These are phyloP conservation scores for Acheta domesticus DNA, from an alignment of 2,888 invertebrate species.

Conservation along the genomic window DNA sequence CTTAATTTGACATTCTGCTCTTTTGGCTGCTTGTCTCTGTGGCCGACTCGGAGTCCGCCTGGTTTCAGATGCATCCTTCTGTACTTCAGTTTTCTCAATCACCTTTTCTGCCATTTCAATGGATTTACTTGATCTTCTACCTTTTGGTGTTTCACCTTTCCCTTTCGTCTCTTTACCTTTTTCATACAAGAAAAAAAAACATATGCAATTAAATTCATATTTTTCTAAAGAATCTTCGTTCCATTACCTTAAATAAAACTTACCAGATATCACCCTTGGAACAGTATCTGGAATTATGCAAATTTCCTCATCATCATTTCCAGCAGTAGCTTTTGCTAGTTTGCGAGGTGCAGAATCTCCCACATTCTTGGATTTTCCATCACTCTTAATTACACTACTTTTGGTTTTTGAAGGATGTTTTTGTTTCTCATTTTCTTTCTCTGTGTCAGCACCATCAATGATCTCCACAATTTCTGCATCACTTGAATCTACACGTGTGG, in stretches of 20 bases:
- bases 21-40: conserved; percentile 40
- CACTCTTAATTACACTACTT: too few species aligned
- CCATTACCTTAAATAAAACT: background rate
- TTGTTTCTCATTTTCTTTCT: too few species aligned
- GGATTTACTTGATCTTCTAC: background rate
- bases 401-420: too few species aligned
- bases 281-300: conserved; percentile 48
- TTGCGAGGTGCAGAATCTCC: background rate
- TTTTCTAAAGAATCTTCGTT: background rate
- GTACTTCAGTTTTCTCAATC: background rate
- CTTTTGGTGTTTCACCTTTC: background rate
- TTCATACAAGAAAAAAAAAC: background rate
- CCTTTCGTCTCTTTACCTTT: background rate
- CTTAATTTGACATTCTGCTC: conserved; percentile 41
- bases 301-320: conserved; percentile 27
- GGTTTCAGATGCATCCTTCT: background rate
- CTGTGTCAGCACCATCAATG: too few species aligned
- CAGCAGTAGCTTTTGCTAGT: background rate
- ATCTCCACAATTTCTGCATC: too few species aligned
- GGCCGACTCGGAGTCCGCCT: conserved; percentile 34
- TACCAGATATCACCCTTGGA: conserved; percentile 21
- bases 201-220: background rate
- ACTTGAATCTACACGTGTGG: too few species aligned
- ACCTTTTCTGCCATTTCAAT: conserved; percentile 18
- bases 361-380: too few species aligned